phyloP scores from a whole-genome alignment of 1,140 invertebrate genomes.

The Scaptomyza graminum region DNA sequence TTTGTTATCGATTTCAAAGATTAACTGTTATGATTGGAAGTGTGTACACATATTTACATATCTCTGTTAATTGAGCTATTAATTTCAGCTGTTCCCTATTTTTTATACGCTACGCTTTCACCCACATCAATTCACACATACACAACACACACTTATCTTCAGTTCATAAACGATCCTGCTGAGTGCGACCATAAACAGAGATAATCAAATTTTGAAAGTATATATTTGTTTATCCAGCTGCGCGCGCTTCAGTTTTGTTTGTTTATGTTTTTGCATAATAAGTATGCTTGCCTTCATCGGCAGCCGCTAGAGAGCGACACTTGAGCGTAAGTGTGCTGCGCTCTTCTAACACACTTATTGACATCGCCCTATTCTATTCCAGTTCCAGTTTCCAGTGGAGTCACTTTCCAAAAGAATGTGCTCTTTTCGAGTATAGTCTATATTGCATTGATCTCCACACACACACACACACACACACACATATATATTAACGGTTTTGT shows the following conservation, averaged over 20 bases:
- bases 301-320: slow-evolving; percentile 38
- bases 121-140: slow-evolving; percentile 44
- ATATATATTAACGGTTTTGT: slow-evolving; percentile 5
- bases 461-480: not conserved
- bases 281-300: slow-evolving; percentile 3
- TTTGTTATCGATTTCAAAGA: not conserved
- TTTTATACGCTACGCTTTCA: slow-evolving; percentile 6
- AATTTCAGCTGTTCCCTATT: slow-evolving; percentile 2
- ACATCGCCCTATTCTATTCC: not conserved
- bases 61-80: slow-evolving; percentile 24
- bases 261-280: slow-evolving; percentile 29
- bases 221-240: slow-evolving; percentile 19
- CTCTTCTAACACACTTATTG: not conserved
- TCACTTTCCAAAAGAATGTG: slow-evolving; percentile 26
- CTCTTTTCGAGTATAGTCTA: slow-evolving; percentile 4
- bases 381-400: slow-evolving; percentile 11
- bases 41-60: not conserved
- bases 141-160: slow-evolving; percentile 16
- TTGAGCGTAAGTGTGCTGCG: slow-evolving; percentile 27
- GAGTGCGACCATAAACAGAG: slow-evolving; percentile 13
- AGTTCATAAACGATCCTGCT: slow-evolving; percentile 27
- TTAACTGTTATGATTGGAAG: not conserved
- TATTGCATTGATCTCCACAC: slow-evolving; percentile 28
- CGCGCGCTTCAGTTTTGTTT: slow-evolving; percentile 16
- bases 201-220: slow-evolving; percentile 3